Conservation (phyloP, 2,888 invertebrate species). For the Nycteola revayana region DNA sequence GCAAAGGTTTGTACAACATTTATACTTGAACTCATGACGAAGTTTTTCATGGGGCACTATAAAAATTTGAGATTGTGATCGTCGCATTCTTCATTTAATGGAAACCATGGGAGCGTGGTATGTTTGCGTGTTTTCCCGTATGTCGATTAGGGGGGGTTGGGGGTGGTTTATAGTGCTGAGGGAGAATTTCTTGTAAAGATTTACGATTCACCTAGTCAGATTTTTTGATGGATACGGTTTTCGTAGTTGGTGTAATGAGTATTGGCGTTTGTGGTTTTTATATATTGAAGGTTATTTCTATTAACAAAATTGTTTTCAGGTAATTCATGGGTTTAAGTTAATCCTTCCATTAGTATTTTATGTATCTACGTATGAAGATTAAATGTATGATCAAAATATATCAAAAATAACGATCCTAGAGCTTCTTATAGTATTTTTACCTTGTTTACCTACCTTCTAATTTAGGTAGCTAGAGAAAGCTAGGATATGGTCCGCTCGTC, state of each 20-base stretch:
- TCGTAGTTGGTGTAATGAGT: constrained; percentile 14
- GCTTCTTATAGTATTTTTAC: too few relatives aligned
- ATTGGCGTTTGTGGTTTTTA: constrained; percentile 24
- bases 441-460: too few relatives aligned
- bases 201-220: constrained; percentile 39
- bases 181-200: constrained; percentile 29
- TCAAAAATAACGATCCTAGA: too few relatives aligned
- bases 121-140: constrained; percentile 14
- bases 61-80: constrained; percentile 39
- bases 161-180: constrained; percentile 28
- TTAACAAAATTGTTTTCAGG: too few relatives aligned
- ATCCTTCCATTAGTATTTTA: too few relatives aligned
- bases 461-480: too few relatives aligned
- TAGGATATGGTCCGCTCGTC: too few relatives aligned
- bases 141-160: constrained; percentile 16
- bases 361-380: too few relatives aligned
- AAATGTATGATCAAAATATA: too few relatives aligned
- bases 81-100: constrained; percentile 37
- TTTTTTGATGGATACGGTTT: constrained; percentile 31
- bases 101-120: constrained; percentile 9
- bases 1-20: constrained; percentile 12
- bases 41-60: constrained; percentile 20
- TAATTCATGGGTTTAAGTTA: too few relatives aligned
- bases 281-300: too few relatives aligned
- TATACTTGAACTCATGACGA: constrained; percentile 12